Evolutionary conservation across 1,140 invertebrate species (phyloP).

Genomic region (Metaphire vulgaris): DNA sequence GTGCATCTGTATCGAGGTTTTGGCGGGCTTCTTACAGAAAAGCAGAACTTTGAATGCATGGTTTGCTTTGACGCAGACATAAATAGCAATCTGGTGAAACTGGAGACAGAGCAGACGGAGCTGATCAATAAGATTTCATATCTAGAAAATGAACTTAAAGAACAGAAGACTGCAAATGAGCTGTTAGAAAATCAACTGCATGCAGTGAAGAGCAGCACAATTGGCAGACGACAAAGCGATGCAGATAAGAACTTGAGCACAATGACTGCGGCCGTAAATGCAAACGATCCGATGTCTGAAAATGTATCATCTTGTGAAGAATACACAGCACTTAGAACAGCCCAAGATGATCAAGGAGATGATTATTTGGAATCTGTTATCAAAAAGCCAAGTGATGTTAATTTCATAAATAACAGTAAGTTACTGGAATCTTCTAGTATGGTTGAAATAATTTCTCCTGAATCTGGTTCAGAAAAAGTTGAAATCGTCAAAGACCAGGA

Average conservation of each 20-base stretch:
- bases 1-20: constrained; percentile 70
- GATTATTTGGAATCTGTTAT: no score
- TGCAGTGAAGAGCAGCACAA: background rate
- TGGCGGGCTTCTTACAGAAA: constrained; percentile 38
- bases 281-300: no score
- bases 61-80: constrained; percentile 31
- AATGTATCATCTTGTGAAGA: no score
- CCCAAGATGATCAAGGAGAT: no score
- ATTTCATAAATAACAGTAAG: no score
- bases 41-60: constrained; percentile 34
- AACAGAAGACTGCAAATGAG: constrained; percentile 17
- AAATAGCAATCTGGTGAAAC: constrained; percentile 7
- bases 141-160: constrained; percentile 6
- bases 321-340: no score
- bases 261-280: no score
- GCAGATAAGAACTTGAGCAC: background rate
- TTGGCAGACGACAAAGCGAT: background rate
- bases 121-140: background rate
- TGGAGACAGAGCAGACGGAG: background rate
- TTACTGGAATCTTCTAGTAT: no score
- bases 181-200: background rate
- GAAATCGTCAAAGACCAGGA: no score
- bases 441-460: no score
- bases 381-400: no score
- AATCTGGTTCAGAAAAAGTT: no score